phyloP scores from a whole-genome alignment of 2,888 invertebrate species.

The Nipponacmea schrenckii region DNA sequence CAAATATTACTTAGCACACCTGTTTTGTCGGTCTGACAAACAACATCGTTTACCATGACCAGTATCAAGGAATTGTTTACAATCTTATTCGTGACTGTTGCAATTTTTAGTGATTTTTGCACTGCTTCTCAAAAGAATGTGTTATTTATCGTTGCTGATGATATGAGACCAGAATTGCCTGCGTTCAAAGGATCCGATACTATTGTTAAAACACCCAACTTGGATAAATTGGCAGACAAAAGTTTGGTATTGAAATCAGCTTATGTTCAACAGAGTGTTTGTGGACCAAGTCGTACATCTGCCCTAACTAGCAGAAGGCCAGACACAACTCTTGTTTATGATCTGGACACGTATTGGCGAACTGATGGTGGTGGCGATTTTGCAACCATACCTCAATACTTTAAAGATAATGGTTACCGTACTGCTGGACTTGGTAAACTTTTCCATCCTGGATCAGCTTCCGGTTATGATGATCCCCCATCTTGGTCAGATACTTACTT shows the following conservation, averaged over 20 bases:
- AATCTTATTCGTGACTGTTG: not conserved
- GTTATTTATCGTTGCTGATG: not conserved
- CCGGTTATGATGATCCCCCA: constrained; percentile 40
- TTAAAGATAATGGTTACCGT: not conserved
- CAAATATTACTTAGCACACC: too few species aligned
- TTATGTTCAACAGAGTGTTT: not conserved
- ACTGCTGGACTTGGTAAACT: not conserved
- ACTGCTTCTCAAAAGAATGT: not conserved
- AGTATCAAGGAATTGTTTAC: too few species aligned
- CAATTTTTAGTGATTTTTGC: not conserved
- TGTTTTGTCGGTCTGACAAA: too few species aligned
- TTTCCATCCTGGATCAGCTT: constrained; percentile 9
- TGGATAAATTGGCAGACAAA: not conserved
- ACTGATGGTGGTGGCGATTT: not conserved
- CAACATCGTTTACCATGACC: too few species aligned
- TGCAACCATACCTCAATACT: not conserved
- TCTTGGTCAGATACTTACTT: constrained; percentile 46
- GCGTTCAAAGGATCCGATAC: not conserved
- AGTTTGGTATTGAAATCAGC: constrained; percentile 3
- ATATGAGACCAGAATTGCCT: not conserved
- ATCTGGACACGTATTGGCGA: not conserved
- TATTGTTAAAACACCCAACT: not conserved
- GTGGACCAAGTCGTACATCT: not conserved
- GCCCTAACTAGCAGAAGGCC: not conserved
- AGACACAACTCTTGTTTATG: not conserved